Conservation (phyloP, 2,888 invertebrate species). For the Apodemia hepburni region DNA sequence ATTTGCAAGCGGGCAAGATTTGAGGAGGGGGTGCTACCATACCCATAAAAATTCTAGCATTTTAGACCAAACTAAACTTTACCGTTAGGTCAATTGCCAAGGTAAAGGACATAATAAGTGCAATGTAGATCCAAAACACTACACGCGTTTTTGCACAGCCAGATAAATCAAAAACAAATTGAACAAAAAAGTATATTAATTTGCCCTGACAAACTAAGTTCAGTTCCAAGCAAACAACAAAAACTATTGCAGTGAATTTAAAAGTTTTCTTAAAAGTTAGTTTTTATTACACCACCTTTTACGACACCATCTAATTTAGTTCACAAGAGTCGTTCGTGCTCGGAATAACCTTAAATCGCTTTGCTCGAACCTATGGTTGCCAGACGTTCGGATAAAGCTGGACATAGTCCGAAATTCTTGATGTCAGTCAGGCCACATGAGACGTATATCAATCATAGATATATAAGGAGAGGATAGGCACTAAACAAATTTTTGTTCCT, state of each 20-base stretch:
- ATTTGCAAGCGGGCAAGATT: no score
- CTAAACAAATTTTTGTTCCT: no score
- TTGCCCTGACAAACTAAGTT: background rate
- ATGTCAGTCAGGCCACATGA: no score
- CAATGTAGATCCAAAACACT: no score
- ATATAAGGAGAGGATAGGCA: no score
- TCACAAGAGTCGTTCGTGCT: conserved; percentile 33
- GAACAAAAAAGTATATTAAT: conserved; percentile 1
- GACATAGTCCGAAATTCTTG: background rate
- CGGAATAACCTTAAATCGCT: conserved; percentile 25
- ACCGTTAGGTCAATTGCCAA: no score
- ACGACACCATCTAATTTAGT: conserved; percentile 30
- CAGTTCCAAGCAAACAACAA: conserved; percentile 1
- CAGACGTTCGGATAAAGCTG: background rate
- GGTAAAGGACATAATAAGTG: no score
- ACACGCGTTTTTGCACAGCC: background rate
- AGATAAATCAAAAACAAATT: background rate
- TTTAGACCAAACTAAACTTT: no score
- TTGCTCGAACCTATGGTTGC: conserved; percentile 17
- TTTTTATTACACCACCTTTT: conserved; percentile 13
- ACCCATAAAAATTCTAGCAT: no score
- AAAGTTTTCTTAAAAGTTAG: conserved; percentile 14
- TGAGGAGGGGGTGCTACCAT: no score
- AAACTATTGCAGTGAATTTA: conserved; percentile 12
- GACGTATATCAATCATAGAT: no score